Evolutionary conservation across 1,140 invertebrate species (phyloP).

Genomic region (Hirudo medicinalis): DNA sequence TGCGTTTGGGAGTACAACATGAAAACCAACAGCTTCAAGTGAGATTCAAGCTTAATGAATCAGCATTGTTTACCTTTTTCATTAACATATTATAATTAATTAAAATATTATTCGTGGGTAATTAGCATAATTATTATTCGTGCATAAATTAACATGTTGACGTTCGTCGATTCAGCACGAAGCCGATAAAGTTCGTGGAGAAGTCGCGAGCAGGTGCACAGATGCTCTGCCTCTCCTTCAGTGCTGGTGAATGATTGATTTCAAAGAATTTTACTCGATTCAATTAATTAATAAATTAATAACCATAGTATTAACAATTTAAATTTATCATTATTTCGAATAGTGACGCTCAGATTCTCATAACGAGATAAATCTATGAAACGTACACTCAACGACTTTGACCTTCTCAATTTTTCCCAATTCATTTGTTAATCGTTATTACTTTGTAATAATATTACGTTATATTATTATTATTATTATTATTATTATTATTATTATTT

Average conservation of each 20-base stretch:
- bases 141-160: slow-evolving; percentile 2
- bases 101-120: too few species aligned
- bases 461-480: not conserved
- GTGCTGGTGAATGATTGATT: slow-evolving; percentile 44
- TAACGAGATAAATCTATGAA: too few species aligned
- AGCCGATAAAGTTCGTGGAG: slow-evolving; percentile 81
- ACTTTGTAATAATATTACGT: not conserved
- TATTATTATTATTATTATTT: slow-evolving; percentile 7
- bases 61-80: too few species aligned
- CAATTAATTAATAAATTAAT: not conserved
- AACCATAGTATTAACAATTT: too few species aligned
- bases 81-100: too few species aligned
- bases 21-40: slow-evolving; percentile 41
- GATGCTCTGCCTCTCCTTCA: slow-evolving; percentile 90
- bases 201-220: slow-evolving; percentile 81
- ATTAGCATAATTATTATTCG: too few species aligned
- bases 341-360: too few species aligned
- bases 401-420: too few species aligned
- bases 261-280: not conserved
- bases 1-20: slow-evolving; percentile 69
- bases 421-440: not conserved
- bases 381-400: not conserved
- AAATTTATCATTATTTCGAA: too few species aligned
- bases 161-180: slow-evolving; percentile 48
- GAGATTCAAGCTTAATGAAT: slow-evolving; percentile 25